phyloP scores from a whole-genome alignment of 2,888 invertebrate genomes.

The Meghimatium bilineatum region DNA sequence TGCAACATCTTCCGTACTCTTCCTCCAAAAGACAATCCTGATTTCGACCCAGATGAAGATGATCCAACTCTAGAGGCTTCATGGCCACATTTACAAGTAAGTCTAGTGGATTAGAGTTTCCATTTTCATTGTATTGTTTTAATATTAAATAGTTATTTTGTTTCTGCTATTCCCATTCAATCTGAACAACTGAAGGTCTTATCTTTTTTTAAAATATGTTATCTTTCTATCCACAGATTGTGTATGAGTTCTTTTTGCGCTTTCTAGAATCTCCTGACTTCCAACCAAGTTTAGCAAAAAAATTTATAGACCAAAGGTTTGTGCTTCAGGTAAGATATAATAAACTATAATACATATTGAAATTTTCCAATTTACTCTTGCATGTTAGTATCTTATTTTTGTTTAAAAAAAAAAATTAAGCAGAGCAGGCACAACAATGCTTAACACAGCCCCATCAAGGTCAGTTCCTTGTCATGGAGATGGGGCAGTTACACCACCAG shows the following conservation, averaged over 20 bases:
- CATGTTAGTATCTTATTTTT: too few relatives aligned
- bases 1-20: slow-evolving; percentile 96
- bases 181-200: not conserved
- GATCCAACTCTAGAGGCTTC: slow-evolving; percentile 96
- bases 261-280: slow-evolving; percentile 83
- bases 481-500: too few relatives aligned
- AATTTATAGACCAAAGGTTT: slow-evolving; percentile 96
- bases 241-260: slow-evolving; percentile 70
- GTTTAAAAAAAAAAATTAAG: too few relatives aligned
- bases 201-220: slow-evolving; percentile 6
- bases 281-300: slow-evolving; percentile 93
- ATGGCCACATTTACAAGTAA: slow-evolving; percentile 91
- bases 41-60: slow-evolving; percentile 99
- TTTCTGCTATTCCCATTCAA: not conserved
- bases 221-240: slow-evolving; percentile 45
- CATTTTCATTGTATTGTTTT: not conserved
- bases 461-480: too few relatives aligned
- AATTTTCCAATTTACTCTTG: not conserved
- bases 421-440: too few relatives aligned
- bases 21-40: slow-evolving; percentile 92
- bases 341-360: not conserved
- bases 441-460: too few relatives aligned
- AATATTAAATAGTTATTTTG: not conserved
- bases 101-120: not conserved
- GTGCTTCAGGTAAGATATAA: slow-evolving; percentile 86